These are phyloP conservation scores for Fragum fragum DNA, from an alignment of 2,888 invertebrate species.

Conservation along the genomic window DNA sequence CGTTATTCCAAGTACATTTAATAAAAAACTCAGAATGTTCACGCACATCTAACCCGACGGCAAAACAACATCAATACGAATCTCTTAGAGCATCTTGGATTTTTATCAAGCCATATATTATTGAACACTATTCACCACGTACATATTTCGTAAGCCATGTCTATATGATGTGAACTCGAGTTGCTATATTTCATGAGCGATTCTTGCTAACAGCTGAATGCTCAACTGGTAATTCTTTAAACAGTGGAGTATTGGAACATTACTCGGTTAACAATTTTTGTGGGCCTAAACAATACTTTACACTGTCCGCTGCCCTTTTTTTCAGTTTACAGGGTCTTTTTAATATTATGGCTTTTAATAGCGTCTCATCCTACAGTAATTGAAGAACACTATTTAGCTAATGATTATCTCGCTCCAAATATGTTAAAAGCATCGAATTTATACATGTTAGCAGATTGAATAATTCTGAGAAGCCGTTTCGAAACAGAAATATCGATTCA, in stretches of 20 bases:
- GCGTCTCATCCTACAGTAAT: too few species aligned
- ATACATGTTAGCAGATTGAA: too few species aligned
- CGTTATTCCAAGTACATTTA: constrained; percentile 25
- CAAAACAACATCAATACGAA: constrained; percentile 17
- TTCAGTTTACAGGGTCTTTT: too few species aligned
- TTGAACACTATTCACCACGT: neutral
- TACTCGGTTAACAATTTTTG: neutral
- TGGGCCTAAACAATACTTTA: too few species aligned
- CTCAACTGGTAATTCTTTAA: neutral
- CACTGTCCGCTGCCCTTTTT: too few species aligned
- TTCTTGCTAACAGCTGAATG: neutral
- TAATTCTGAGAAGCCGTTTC: too few species aligned
- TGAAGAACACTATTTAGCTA: too few species aligned
- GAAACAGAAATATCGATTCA: too few species aligned
- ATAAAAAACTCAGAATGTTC: constrained; percentile 18
- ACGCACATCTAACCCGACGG: constrained; percentile 8
- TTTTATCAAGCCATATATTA: neutral
- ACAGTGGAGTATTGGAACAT: neutral
- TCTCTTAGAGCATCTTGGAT: constrained; percentile 12
- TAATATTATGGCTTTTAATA: too few species aligned
- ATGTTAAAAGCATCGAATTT: too few species aligned
- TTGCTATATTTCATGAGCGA: neutral
- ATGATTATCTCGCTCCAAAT: too few species aligned
- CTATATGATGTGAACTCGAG: neutral
- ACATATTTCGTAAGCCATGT: neutral